Percentiles rank a stretch among this genome's conserved stretches.
Evolutionary conservation across 2,113 vertebrate species (phyloP).

Genomic region (Tupaia tana): DNA sequence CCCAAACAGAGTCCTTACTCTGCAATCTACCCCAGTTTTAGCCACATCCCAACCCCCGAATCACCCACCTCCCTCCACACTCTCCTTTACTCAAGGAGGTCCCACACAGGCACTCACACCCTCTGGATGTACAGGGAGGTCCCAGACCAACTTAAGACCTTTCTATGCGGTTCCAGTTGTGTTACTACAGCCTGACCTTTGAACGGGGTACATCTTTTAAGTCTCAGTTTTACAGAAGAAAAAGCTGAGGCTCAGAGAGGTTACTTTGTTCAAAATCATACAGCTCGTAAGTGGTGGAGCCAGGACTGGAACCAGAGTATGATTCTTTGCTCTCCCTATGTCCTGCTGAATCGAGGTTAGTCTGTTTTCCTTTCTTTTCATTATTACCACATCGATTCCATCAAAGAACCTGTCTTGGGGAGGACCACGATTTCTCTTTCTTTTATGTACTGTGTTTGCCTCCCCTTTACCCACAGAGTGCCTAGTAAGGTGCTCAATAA

Average conservation of each 20-base stretch:
- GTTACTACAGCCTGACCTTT: too few species aligned
- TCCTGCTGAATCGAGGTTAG: accelerated
- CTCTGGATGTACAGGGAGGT: too few species aligned
- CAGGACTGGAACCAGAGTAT: background rate
- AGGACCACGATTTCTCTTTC: background rate
- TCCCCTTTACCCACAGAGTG: background rate
- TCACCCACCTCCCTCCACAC: too few species aligned
- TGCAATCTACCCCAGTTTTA: too few species aligned
- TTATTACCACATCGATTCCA: background rate
- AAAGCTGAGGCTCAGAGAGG: background rate
- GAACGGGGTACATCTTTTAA: background rate
- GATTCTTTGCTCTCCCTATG: background rate
- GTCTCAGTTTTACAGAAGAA: background rate
- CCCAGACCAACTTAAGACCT: too few species aligned
- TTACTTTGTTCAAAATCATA: constrained; percentile 1
- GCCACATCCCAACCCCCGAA: too few species aligned
- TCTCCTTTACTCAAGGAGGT: too few species aligned
- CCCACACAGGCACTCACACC: too few species aligned
- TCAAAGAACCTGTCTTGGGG: background rate
- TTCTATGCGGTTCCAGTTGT: too few species aligned
- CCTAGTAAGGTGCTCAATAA: background rate
- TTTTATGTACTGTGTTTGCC: background rate
- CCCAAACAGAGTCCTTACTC: too few species aligned
- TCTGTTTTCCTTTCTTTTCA: background rate
- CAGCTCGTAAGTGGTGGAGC: background rate